Conservation (phyloP, 2,113 vertebrate genomes). For the Edolisoma coerulescens region DNA sequence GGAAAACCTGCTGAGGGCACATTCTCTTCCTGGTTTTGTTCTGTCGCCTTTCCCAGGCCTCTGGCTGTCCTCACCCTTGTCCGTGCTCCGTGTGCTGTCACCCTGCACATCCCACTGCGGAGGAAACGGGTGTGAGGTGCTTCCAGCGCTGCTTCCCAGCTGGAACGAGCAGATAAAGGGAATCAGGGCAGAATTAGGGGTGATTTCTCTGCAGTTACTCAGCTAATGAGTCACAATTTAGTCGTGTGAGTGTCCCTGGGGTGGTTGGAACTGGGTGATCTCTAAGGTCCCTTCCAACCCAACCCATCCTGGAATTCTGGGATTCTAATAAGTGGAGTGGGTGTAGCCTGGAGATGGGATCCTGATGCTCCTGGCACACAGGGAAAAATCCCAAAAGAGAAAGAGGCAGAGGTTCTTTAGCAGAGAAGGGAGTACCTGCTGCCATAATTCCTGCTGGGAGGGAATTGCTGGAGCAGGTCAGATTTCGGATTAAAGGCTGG, state of each 20-base stretch:
- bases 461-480: neutral
- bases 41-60: neutral
- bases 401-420: neutral
- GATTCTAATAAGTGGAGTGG: neutral
- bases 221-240: accelerated
- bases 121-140: neutral
- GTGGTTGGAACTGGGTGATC: neutral
- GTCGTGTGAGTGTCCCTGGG: accelerated
- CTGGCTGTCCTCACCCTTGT: neutral
- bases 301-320: neutral
- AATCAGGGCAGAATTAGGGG: neutral
- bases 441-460: neutral
- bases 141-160: neutral
- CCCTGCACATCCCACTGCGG: neutral
- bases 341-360: neutral
- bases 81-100: neutral
- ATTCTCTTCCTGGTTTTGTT: neutral
- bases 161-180: neutral
- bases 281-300: neutral
- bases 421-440: neutral
- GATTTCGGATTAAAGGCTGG: neutral
- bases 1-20: neutral
- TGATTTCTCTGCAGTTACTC: neutral
- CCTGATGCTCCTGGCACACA: neutral
- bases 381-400: neutral